phyloP scores from a whole-genome alignment of 1,140 invertebrate species.

The Delia radicum region DNA sequence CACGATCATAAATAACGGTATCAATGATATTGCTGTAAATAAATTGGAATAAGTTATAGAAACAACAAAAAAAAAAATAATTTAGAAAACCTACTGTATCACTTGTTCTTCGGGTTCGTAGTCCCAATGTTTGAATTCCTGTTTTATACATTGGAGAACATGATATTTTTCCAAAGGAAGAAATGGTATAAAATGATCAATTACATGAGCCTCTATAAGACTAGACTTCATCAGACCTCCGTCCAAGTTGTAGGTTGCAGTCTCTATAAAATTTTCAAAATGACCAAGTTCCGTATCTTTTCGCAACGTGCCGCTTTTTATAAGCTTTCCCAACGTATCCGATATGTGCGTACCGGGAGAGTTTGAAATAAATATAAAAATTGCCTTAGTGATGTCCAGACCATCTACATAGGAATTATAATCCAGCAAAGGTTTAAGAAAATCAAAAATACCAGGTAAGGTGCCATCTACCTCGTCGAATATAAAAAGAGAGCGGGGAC shows the following conservation, averaged over 20 bases:
- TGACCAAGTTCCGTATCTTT: slow-evolving; percentile 69
- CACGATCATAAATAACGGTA: slow-evolving; percentile 58
- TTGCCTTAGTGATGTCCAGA: slow-evolving; percentile 68
- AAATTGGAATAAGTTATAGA: neutral
- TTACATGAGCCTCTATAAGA: slow-evolving; percentile 78
- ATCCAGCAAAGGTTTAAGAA: slow-evolving; percentile 85
- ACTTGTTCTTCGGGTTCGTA: slow-evolving; percentile 53
- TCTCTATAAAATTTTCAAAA: slow-evolving; percentile 74
- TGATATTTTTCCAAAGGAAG: slow-evolving; percentile 86
- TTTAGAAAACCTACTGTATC: slow-evolving; percentile 58
- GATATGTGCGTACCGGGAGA: slow-evolving; percentile 74
- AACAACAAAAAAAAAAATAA: too few relatives aligned
- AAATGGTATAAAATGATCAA: slow-evolving; percentile 93
- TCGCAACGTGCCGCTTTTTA: slow-evolving; percentile 64
- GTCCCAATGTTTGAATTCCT: slow-evolving; percentile 60
- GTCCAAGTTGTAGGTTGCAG: slow-evolving; percentile 73
- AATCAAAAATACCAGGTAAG: slow-evolving; percentile 78
- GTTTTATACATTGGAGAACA: slow-evolving; percentile 71
- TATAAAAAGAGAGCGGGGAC: slow-evolving; percentile 81
- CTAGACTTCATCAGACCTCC: slow-evolving; percentile 78
- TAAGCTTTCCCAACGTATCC: slow-evolving; percentile 64
- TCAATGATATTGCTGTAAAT: slow-evolving; percentile 54
- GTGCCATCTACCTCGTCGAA: slow-evolving; percentile 98
- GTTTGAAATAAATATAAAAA: slow-evolving; percentile 93
- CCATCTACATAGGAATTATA: slow-evolving; percentile 68